phyloP scores from a whole-genome alignment of 1,140 invertebrate genomes.

The Pogonus chalceus region DNA sequence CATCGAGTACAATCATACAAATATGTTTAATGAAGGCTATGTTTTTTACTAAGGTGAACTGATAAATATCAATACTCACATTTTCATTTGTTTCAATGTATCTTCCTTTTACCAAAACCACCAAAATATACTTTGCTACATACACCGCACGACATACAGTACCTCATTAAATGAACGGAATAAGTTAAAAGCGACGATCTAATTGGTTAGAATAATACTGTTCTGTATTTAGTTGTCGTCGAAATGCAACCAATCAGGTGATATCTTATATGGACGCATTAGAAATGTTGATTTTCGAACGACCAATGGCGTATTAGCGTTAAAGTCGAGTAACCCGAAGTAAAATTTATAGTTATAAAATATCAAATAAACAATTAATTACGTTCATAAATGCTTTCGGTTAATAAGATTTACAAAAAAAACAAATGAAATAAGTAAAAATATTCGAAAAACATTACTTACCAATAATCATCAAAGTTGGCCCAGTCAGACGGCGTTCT shows the following conservation, averaged over 20 bases:
- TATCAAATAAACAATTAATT: constrained; percentile 1
- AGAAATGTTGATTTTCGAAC: constrained; percentile 45
- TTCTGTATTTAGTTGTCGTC: constrained; percentile 29
- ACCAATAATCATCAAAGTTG: constrained; percentile 2
- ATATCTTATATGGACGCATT: constrained; percentile 47
- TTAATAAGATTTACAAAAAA: neutral
- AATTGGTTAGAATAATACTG: constrained; percentile 40
- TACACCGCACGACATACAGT: neutral
- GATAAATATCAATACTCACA: constrained; percentile 5
- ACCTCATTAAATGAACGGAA: constrained; percentile 17
- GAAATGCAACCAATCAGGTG: constrained; percentile 52
- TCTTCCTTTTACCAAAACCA: neutral
- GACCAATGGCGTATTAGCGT: constrained; percentile 43
- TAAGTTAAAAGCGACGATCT: constrained; percentile 33
- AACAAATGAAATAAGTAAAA: neutral
- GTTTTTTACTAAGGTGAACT: too few species aligned
- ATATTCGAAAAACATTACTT: neutral
- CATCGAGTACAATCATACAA: too few species aligned
- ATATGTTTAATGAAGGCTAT: too few species aligned
- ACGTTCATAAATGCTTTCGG: neutral
- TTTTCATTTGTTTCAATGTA: neutral
- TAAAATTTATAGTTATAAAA: constrained; percentile 2
- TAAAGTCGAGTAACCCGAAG: constrained; percentile 13
- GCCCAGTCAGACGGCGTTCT: constrained; percentile 3
- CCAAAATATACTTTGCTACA: neutral